Evolutionary conservation across 2,113 vertebrate genomes (phyloP), one percentile per base, ranked within the genome.

Genomic region (Bufo gargarizans): DNA sequence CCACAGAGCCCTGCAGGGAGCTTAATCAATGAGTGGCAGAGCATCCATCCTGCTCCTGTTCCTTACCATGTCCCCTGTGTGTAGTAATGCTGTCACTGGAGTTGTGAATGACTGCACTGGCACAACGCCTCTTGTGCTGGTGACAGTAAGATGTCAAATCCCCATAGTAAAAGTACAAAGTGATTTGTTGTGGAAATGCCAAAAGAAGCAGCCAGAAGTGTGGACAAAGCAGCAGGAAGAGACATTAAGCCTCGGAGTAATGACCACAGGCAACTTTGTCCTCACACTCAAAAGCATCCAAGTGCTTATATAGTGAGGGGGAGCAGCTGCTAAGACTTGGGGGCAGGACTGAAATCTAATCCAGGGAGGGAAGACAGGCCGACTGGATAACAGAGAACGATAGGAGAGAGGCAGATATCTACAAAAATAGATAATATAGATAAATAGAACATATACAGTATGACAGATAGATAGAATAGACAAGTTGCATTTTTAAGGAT

Each of bases 171-270:
- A 49, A 58, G 61, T 71, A 47, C 86, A 82, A 88, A 80, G 67
- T 72, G 53, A 82, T 82, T 82, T 47, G 65, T 88, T 83, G 65
- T 74, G 65, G 50, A 82, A 88, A 82, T 74, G 86, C 78, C 80
- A 82, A 22, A 74, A 88, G 50, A 88, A 82, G 65, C 65, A 71
- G 79, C 86, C 78, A 53, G 79, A 43, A 76, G 58, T 59, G 61
- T 82, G 86, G 55, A 61, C 8, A 56, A 11, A 83, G 86, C 86
- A 88, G 86, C 80, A 77, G 71, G 80, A 77, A 55, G 61, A 69
- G 65, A 82, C 63, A 61, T 82, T 82, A 82, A 53, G 81, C 87
- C 53, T 59, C 72, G 77, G 69, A 82, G 43, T 71, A 82, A 86
- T 86, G 53, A 79, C 59, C 20, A 67, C 20, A 43, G 71, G 78